A percentile compares a stretch with the other conserved stretches of the same genome.
Conservation (phyloP, 2,113 vertebrate species). For the Oriolus oriolus region DNA sequence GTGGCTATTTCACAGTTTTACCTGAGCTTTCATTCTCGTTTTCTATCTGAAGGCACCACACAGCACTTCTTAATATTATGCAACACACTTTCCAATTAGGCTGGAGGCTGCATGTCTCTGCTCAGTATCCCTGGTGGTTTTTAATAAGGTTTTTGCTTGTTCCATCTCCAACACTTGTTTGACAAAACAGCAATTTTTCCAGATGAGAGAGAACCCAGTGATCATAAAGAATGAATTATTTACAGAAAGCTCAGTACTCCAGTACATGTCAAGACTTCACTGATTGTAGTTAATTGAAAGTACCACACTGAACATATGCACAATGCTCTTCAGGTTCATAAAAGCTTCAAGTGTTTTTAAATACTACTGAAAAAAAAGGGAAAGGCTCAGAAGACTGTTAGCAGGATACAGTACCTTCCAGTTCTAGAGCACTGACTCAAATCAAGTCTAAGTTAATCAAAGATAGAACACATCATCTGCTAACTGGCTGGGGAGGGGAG, state of each 20-base stretch:
- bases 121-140: background rate
- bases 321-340: background rate
- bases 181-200: constrained; percentile 25
- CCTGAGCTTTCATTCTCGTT: background rate
- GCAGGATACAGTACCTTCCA: background rate
- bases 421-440: background rate
- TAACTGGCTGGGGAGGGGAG: background rate
- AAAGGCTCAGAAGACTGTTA: background rate
- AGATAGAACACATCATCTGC: background rate
- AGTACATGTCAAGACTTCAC: background rate
- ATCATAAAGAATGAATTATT: constrained; percentile 38
- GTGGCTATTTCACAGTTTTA: background rate
- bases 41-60: background rate
- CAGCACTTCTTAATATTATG: background rate
- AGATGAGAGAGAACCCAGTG: constrained; percentile 15
- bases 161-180: constrained; percentile 2
- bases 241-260: background rate
- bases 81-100: constrained; percentile 36
- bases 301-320: background rate
- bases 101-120: constrained; percentile 4
- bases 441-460: background rate
- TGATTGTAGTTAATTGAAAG: background rate
- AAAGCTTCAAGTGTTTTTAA: constrained; percentile 4
- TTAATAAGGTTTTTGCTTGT: background rate
- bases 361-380: background rate